Conservation (phyloP, 2,888 invertebrate genomes). For the Liopterus haemorrhoidalis region DNA sequence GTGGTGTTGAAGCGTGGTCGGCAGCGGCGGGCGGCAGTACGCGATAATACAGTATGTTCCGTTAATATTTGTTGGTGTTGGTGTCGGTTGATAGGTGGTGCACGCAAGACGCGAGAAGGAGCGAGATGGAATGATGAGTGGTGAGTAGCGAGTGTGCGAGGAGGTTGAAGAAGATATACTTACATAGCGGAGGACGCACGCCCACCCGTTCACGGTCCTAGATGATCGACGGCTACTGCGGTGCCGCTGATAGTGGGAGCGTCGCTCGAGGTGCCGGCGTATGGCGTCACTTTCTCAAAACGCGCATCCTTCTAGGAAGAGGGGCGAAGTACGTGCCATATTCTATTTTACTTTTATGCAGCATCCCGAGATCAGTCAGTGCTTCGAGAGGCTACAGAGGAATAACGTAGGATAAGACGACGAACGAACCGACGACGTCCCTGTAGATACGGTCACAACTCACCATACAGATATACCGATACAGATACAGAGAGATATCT, state of each 20-base stretch:
- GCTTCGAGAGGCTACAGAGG: conserved; percentile 47
- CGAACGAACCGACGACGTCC: conserved; percentile 47
- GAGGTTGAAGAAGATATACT: conserved; percentile 23
- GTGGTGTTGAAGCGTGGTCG: too few species aligned
- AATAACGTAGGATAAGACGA: conserved; percentile 45
- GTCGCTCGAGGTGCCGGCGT: conserved; percentile 30
- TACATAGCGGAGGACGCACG: too few species aligned
- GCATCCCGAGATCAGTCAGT: conserved; percentile 44
- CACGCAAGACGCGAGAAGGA: too few species aligned
- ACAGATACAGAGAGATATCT: too few species aligned
- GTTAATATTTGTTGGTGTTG: too few species aligned
- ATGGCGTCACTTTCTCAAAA: too few species aligned
- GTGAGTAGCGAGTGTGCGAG: conserved; percentile 8
- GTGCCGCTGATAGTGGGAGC: conserved; percentile 17
- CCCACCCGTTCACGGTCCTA: too few species aligned
- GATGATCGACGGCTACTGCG: conserved; percentile 30
- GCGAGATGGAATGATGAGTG: background rate
- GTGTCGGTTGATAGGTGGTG: too few species aligned
- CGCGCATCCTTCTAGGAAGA: conserved; percentile 36
- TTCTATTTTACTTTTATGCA: conserved; percentile 44
- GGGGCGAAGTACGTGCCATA: conserved; percentile 35
- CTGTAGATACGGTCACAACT: too few species aligned
- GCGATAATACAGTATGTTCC: too few species aligned
- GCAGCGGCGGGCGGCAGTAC: too few species aligned
- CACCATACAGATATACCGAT: too few species aligned